phyloP scores from a whole-genome alignment of 2,888 invertebrate species.

The Xestia ashworthii region DNA sequence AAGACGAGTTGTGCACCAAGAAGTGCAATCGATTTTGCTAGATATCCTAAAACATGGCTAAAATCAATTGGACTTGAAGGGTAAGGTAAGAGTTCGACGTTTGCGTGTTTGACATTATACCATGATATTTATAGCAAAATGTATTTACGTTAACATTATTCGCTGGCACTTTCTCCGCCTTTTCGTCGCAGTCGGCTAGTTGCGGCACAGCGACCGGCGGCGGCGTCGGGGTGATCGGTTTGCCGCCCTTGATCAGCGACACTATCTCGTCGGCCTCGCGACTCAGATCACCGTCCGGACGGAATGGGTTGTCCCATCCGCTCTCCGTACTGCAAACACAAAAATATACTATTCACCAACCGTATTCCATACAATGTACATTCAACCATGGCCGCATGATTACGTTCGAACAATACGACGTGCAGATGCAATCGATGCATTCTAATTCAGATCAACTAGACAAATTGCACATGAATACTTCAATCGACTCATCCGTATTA shows the following conservation, averaged over 20 bases:
- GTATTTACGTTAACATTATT: conserved; percentile 84
- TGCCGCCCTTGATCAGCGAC: conserved; percentile 97
- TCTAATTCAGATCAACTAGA: conserved; percentile 47
- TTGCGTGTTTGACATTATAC: conserved; percentile 2
- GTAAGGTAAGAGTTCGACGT: background rate
- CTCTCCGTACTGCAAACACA: conserved; percentile 95
- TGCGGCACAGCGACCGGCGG: conserved; percentile 87
- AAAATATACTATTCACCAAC: conserved; percentile 36
- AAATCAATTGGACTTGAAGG: background rate
- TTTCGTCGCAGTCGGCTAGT: conserved; percentile 88
- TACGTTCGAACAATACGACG: conserved; percentile 56
- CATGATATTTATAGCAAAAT: conserved; percentile 37
- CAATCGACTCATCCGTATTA: conserved; percentile 26
- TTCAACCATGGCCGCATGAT: conserved; percentile 49
- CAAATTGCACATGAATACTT: conserved; percentile 57
- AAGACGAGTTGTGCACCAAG: background rate
- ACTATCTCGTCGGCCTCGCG: conserved; percentile 99
- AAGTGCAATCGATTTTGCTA: background rate
- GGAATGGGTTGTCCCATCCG: conserved; percentile 99
- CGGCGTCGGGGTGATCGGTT: conserved; percentile 95
- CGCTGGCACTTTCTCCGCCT: conserved; percentile 83
- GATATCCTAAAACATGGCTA: background rate
- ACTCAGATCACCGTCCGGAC: conserved; percentile 98
- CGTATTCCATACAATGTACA: conserved; percentile 39
- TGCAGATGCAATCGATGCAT: conserved; percentile 48